Evolutionary conservation across 2,888 invertebrate genomes (phyloP), one percentile per base, ranked within the genome.

Genomic region (Selenia dentaria): DNA sequence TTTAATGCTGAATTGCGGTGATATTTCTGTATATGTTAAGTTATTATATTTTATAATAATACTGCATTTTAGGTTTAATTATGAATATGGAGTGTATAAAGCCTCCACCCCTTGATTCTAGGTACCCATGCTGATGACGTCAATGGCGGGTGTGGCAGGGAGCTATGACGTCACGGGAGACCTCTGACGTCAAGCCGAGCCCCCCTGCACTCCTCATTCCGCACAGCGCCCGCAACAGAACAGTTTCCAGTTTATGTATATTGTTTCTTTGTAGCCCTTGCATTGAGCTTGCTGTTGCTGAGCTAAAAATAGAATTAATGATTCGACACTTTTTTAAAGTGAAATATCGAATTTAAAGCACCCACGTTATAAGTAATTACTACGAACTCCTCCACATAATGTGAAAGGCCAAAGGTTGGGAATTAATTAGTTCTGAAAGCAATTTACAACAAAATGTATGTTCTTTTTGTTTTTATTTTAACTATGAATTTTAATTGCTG

Each of bases 101-200:
- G 42, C 31, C 36, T 32, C 29, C 9, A 28, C 16, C 9, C 36
- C 38, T 34, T 28, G 36, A 46, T 54, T 44, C 62, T 65, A 61
- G 67, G 62, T 63, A 54, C 54, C 54, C 50, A 60, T 60, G 60
- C 60, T 55, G 61, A 78, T 88, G 87, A 89, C 88, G 89, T 89
- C 82, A 85, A 82, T 69, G 53, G 81, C 82, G 88, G 89, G 89
- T 86, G 89, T 88, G 89, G 88, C 85, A 74, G 63, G 64, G 63
- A 63, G 63, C 74, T 65, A 74, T 89, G 89, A 89, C 89, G 89
- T 89, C 89, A 90, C 84, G 62, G 83, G 83, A 77, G 61, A 71
- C 75, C 79, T 83, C 83, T 89, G 89, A 90, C 89, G 89, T 90
- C 87, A 89, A 84, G 74, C 69, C 70, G 56, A 67, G 67, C 71